Conservation (phyloP, 2,888 invertebrate species). For the Drosophila pegasa region DNA sequence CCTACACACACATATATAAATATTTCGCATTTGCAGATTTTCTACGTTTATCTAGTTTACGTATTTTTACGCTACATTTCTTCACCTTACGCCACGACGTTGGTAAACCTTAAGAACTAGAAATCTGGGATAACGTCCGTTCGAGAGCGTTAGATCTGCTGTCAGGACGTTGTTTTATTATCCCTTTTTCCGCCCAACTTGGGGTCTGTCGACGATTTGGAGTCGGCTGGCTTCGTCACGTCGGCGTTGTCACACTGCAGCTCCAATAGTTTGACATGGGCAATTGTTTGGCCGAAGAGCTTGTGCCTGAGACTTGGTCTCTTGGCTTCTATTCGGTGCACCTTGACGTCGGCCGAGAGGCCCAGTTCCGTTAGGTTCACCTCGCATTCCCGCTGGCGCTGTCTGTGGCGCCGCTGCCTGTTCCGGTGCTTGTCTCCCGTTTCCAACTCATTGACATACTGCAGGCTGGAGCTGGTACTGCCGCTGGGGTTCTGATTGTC, state of each 20-base stretch:
- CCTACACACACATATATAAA: too few species aligned
- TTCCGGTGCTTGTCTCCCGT: constrained; percentile 47
- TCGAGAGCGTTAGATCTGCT: too few species aligned
- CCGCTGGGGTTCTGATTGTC: constrained; percentile 17
- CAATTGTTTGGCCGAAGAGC: constrained; percentile 76
- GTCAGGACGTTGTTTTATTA: too few species aligned
- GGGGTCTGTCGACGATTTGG: background rate
- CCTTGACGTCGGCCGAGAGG: constrained; percentile 38
- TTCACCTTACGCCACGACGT: background rate
- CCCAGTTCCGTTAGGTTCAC: constrained; percentile 14
- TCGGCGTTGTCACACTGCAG: constrained; percentile 51
- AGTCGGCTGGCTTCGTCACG: background rate
- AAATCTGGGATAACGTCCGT: background rate
- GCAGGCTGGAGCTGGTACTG: constrained; percentile 50
- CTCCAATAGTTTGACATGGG: constrained; percentile 62
- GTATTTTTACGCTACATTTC: background rate
- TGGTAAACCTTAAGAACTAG: background rate
- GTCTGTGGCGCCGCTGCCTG: constrained; percentile 56
- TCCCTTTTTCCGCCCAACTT: background rate
- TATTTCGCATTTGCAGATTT: too few species aligned
- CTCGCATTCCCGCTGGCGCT: constrained; percentile 51
- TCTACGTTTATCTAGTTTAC: too few species aligned
- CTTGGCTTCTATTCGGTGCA: constrained; percentile 62
- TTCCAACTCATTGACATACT: constrained; percentile 69
- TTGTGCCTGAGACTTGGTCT: constrained; percentile 81